Evolutionary conservation across 1,140 invertebrate genomes (phyloP).

Genomic region (Drosophila melanica): DNA sequence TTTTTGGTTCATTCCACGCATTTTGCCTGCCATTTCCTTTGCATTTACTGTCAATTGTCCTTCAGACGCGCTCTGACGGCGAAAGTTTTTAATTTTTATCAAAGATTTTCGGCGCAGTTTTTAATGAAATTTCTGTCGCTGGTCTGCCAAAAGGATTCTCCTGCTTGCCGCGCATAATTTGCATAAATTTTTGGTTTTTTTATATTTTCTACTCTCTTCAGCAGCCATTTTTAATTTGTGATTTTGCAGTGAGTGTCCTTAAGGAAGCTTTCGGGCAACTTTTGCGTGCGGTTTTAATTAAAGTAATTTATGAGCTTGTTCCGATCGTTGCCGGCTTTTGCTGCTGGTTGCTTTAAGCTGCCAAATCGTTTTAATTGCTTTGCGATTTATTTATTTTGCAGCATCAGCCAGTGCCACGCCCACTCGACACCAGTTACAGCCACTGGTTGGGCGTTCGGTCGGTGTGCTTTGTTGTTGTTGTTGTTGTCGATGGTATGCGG

Average conservation of each 20-base stretch:
- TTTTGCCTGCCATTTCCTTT: constrained; percentile 23
- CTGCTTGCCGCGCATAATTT: constrained; percentile 55
- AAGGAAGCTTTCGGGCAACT: constrained; percentile 52
- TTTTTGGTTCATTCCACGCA: not conserved
- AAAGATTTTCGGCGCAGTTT: constrained; percentile 74
- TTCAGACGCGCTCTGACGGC: constrained; percentile 42
- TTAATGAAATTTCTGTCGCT: constrained; percentile 75
- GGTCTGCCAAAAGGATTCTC: constrained; percentile 59
- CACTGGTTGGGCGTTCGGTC: not conserved
- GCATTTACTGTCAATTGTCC: constrained; percentile 67
- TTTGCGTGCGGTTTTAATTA: constrained; percentile 47
- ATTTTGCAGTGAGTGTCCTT: constrained; percentile 62
- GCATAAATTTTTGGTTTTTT: constrained; percentile 76
- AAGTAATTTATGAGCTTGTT: constrained; percentile 38
- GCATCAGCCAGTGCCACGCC: constrained; percentile 46
- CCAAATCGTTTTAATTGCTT: constrained; percentile 75
- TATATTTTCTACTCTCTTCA: not conserved
- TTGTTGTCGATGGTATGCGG: constrained; percentile 71
- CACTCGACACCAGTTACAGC: constrained; percentile 18
- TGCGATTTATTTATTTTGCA: constrained; percentile 35
- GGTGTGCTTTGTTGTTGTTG: constrained; percentile 50
- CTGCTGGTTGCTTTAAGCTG: constrained; percentile 37
- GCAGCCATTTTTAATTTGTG: constrained; percentile 75
- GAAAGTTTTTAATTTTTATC: constrained; percentile 80
- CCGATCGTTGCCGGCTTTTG: not conserved